phyloP scores from a whole-genome alignment of 53 echinoderm and acorn worm species.

The Holothuria leucospilota region DNA sequence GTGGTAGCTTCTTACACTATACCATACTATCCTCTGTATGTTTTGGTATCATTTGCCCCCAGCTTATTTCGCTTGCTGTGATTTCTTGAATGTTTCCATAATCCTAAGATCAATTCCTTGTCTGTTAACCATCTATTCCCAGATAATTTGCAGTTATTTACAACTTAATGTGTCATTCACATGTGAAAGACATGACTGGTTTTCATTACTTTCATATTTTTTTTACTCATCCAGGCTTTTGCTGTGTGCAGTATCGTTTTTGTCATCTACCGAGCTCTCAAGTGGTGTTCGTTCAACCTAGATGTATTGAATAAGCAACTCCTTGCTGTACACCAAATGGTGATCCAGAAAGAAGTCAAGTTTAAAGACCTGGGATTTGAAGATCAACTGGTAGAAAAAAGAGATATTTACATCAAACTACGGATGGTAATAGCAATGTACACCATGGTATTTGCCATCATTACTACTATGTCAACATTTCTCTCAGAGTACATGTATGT shows the following conservation, averaged over 20 bases:
- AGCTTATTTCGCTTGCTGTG: too few species aligned
- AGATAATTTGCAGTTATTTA: too few species aligned
- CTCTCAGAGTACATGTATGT: constrained; percentile 91
- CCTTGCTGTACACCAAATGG: constrained; percentile 64
- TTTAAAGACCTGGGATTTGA: constrained; percentile 74
- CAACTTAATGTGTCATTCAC: too few species aligned
- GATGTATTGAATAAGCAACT: constrained; percentile 80
- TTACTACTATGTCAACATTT: constrained; percentile 91
- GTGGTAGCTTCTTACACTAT: too few species aligned
- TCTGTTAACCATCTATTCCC: too few species aligned
- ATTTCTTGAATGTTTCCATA: too few species aligned
- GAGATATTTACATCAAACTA: constrained; percentile 84
- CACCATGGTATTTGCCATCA: constrained; percentile 94
- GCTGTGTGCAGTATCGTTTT: constrained; percentile 96
- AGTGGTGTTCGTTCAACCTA: constrained; percentile 95
- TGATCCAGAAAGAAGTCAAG: constrained; percentile 78
- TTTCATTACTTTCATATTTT: background rate
- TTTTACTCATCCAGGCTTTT: constrained; percentile 79
- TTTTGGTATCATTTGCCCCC: too few species aligned
- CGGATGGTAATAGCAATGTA: constrained; percentile 84
- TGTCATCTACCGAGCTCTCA: constrained; percentile 91
- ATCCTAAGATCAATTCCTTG: too few species aligned
- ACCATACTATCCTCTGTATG: too few species aligned
- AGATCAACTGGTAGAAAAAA: constrained; percentile 80
- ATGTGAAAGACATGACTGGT: too few species aligned